A percentile compares a stretch with the other conserved stretches of the same genome.
These are phyloP conservation scores for Falcaria lacertinaria DNA, from an alignment of 2,888 invertebrate species.

Conservation along the genomic window DNA sequence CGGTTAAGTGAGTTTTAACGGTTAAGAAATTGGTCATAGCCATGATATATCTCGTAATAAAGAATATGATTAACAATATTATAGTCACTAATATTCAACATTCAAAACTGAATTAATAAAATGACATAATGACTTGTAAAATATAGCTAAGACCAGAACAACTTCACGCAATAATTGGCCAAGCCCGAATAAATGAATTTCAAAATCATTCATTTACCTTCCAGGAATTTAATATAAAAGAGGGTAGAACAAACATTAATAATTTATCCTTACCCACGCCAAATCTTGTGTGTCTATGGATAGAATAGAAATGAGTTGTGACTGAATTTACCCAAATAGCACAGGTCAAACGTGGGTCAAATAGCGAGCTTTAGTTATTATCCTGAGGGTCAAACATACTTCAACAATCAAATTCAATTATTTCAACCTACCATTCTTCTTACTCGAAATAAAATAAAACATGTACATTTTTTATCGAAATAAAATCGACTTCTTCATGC, in stretches of 20 bases:
- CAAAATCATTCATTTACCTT: slow-evolving; percentile 1
- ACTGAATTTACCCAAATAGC: no score
- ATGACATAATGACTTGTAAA: slow-evolving; percentile 33
- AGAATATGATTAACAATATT: slow-evolving; percentile 13
- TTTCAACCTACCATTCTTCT: not conserved
- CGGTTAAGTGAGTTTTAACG: slow-evolving; percentile 71
- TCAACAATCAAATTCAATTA: no score
- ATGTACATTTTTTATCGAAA: not conserved
- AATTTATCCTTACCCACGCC: no score
- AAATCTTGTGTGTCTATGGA: no score
- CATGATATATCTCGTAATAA: slow-evolving; percentile 29
- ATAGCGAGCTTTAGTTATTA: no score
- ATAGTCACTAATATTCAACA: slow-evolving; percentile 21
- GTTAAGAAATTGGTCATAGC: slow-evolving; percentile 60
- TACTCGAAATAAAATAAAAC: not conserved
- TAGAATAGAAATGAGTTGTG: no score
- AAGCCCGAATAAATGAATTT: slow-evolving; percentile 36
- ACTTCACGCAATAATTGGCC: slow-evolving; percentile 45
- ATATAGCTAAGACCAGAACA: slow-evolving; percentile 39
- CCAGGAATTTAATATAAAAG: slow-evolving; percentile 8
- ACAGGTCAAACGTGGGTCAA: no score
- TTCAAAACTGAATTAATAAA: slow-evolving; percentile 35
- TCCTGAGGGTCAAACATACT: no score
- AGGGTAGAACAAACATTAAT: slow-evolving; percentile 37
- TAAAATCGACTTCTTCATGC: not conserved